Conservation (phyloP, 2,797 vertebrate species). For the Erethizon dorsatum region DNA sequence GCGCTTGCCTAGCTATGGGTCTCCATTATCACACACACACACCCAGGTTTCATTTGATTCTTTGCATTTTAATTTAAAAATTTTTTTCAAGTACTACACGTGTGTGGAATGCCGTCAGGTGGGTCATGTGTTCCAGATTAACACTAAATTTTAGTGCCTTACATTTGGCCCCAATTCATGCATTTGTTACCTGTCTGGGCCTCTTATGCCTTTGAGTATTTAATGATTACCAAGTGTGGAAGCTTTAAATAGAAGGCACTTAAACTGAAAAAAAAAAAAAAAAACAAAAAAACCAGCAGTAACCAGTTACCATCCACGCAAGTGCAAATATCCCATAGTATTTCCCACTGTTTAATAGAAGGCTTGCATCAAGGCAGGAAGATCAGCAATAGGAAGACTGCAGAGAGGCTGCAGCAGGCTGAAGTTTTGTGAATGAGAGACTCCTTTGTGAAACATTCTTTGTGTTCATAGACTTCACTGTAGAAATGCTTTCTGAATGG, state of each 20-base stretch:
- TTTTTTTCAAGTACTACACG: not conserved
- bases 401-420: not conserved
- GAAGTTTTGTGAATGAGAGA: not conserved
- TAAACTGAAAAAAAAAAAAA: not conserved
- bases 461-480: not conserved
- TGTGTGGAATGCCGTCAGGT: not conserved
- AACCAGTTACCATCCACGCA: not conserved
- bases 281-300: not conserved
- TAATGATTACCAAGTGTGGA: slow-evolving; percentile 47
- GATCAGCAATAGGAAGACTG: not conserved
- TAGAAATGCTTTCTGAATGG: not conserved
- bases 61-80: not conserved
- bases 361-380: not conserved
- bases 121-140: not conserved
- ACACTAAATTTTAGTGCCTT: not conserved
- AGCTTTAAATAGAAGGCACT: slow-evolving; percentile 25
- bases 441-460: not conserved
- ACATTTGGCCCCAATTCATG: not conserved
- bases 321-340: not conserved
- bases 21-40: not conserved
- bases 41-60: not conserved
- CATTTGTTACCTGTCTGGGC: not conserved
- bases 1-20: not conserved
- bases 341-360: not conserved
- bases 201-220: not conserved